Conservation (phyloP, 2,797 vertebrate genomes). For the Parauchenoglanis ngamensis region DNA sequence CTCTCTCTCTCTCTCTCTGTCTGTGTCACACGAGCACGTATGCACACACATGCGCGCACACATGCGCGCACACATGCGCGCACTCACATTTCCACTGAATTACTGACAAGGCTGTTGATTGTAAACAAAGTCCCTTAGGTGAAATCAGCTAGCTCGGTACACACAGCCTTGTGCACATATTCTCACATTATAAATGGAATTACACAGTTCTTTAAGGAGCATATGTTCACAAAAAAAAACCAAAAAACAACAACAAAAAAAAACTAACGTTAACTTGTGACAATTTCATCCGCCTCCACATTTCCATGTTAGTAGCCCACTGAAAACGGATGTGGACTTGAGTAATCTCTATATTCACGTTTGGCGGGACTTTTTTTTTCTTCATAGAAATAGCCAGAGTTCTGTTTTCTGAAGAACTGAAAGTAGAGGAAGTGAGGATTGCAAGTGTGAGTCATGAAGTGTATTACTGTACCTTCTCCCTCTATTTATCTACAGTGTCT, state of each 20-base stretch:
- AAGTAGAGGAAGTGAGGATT: constrained; percentile 56
- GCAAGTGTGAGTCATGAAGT: constrained; percentile 35
- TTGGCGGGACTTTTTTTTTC: constrained; percentile 47
- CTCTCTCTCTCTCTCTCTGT: background rate
- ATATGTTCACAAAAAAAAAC: background rate
- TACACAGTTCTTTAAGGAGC: too few relatives aligned
- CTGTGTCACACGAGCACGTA: background rate
- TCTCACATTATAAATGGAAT: background rate
- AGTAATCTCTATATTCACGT: constrained; percentile 51
- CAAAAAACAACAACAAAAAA: background rate
- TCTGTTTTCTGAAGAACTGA: constrained; percentile 56
- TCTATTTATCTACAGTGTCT: constrained; percentile 24
- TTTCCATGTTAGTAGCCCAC: constrained; percentile 12
- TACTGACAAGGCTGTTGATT: constrained; percentile 73
- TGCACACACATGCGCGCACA: background rate
- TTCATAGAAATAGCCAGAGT: constrained; percentile 49
- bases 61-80: too few relatives aligned
- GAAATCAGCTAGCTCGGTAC: constrained; percentile 41
- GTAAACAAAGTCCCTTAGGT: constrained; percentile 63
- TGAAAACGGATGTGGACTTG: constrained; percentile 40
- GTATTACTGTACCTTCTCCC: constrained; percentile 46
- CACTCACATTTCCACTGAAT: constrained; percentile 50
- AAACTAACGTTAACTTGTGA: background rate
- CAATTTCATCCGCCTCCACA: constrained; percentile 24
- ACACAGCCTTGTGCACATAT: background rate